phyloP scores from a whole-genome alignment of 2,797 vertebrate genomes.

The Rhadinocentrus ornatus region DNA sequence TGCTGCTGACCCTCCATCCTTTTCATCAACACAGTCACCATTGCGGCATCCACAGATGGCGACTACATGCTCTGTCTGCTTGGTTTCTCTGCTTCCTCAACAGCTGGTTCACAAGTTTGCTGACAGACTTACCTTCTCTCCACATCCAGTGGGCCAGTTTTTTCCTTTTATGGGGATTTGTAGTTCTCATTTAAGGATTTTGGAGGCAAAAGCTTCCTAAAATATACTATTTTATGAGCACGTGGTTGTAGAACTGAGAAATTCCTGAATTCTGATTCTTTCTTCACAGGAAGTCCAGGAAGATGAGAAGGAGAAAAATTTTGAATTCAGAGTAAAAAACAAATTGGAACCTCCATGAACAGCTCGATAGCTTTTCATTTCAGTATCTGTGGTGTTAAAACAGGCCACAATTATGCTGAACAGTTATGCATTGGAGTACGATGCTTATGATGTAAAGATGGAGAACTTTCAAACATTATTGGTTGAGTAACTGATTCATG shows the following conservation, averaged over 20 bases:
- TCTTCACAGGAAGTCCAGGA: too few species aligned
- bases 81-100: slow-evolving; percentile 26
- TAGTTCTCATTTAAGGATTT: slow-evolving; percentile 12
- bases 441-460: neutral
- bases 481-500: slow-evolving; percentile 1
- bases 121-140: slow-evolving; percentile 56
- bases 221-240: slow-evolving; percentile 13
- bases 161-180: slow-evolving; percentile 73
- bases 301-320: too few species aligned
- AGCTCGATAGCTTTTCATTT: too few species aligned
- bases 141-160: slow-evolving; percentile 12
- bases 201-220: slow-evolving; percentile 29
- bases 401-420: neutral
- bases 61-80: slow-evolving; percentile 65
- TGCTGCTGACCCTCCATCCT: slow-evolving; percentile 44
- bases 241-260: neutral
- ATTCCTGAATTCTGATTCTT: neutral
- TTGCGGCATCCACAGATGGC: slow-evolving; percentile 69
- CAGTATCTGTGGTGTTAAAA: neutral
- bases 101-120: slow-evolving; percentile 29
- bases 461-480: slow-evolving; percentile 6
- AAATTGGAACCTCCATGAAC: neutral
- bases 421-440: neutral
- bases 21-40: slow-evolving; percentile 58
- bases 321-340: neutral